Evolutionary conservation across 2,797 vertebrate genomes (phyloP).

Genomic region (Florisuga fusca): DNA sequence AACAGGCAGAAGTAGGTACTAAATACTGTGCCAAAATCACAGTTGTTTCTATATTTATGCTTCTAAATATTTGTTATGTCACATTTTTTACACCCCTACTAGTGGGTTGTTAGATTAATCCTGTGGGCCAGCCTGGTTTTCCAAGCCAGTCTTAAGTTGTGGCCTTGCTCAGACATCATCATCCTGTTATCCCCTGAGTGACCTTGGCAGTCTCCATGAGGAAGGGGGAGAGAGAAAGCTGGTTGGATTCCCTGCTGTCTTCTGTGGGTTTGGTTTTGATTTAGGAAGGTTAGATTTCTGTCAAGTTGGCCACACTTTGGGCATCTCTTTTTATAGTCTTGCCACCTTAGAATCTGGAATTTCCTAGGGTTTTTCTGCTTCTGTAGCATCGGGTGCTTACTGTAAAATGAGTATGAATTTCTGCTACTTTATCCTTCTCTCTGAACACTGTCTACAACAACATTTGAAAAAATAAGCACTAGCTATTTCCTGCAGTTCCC

Average conservation of each 20-base stretch:
- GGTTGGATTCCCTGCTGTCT: background rate
- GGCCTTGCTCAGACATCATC: background rate
- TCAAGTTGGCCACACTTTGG: background rate
- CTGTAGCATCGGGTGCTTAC: background rate
- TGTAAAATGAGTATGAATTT: background rate
- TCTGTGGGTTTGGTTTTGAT: background rate
- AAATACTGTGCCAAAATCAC: background rate
- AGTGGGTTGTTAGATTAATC: background rate
- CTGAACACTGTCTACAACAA: background rate
- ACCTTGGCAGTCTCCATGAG: background rate
- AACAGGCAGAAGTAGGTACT: background rate
- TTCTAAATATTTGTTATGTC: background rate
- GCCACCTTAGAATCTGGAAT: background rate
- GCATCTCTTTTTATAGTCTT: background rate
- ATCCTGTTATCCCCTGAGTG: background rate
- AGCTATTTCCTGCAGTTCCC: background rate
- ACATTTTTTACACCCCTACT: background rate
- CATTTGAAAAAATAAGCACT: background rate
- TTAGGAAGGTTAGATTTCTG: background rate
- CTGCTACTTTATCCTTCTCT: background rate
- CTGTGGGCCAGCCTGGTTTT: background rate
- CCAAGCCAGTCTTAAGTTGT: rapidly evolving
- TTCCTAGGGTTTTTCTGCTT: rapidly evolving
- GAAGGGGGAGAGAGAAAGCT: background rate
- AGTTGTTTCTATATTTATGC: background rate